Conservation (phyloP, 2,797 vertebrate species). For the Myripristis murdjan region DNA sequence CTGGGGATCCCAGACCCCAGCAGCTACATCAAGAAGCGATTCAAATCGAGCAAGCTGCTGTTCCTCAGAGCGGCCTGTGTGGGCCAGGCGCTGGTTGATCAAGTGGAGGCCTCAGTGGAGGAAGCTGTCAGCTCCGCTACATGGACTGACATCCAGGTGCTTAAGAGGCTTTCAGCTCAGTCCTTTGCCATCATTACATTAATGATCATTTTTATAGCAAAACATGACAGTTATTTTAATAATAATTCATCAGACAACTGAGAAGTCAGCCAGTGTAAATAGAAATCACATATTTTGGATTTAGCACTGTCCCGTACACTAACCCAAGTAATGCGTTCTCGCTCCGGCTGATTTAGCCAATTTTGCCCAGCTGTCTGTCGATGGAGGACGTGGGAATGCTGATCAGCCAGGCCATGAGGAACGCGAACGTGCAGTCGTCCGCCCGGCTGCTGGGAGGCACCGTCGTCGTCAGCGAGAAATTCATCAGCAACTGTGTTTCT, state of each 20-base stretch:
- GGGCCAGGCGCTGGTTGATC: constrained; percentile 91
- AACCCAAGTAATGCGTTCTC: not conserved
- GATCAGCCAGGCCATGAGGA: constrained; percentile 93
- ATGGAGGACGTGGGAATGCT: constrained; percentile 91
- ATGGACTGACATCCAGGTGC: constrained; percentile 93
- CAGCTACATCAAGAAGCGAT: constrained; percentile 94
- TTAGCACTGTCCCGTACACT: not conserved
- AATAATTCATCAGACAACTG: not conserved
- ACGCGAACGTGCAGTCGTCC: constrained; percentile 86
- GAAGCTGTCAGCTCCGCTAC: constrained; percentile 93
- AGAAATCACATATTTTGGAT: not conserved
- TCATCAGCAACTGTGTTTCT: constrained; percentile 88
- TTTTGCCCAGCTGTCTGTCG: constrained; percentile 94
- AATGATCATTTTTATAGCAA: not conserved
- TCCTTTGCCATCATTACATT: no score
- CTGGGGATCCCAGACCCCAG: constrained; percentile 94
- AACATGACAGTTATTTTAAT: not conserved
- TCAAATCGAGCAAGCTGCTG: constrained; percentile 89
- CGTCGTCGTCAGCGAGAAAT: constrained; percentile 94
- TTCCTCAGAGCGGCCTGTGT: constrained; percentile 92
- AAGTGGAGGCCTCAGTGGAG: constrained; percentile 95
- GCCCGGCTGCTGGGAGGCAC: constrained; percentile 88
- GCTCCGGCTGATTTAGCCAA: constrained; percentile 79
- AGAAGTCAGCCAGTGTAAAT: not conserved
- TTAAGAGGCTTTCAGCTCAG: not conserved